phyloP scores from a whole-genome alignment of 2,797 vertebrate species.

The Chiloscyllium punctatum region DNA sequence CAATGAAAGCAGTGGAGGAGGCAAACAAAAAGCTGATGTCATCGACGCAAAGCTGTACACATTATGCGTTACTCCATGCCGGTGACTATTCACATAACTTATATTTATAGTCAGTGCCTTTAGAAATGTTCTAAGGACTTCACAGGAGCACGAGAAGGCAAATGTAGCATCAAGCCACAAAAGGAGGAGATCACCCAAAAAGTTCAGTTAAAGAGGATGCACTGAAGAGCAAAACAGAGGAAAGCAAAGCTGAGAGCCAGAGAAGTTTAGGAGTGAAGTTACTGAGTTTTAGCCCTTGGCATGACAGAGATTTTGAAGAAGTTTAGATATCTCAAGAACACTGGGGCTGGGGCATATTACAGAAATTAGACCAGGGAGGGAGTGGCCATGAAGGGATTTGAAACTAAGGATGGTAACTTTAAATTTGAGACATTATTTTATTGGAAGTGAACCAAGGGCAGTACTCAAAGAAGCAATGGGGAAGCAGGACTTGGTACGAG shows the following conservation, averaged over 20 bases:
- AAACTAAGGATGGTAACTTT: not conserved
- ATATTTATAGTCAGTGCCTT: not conserved
- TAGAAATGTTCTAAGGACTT: not conserved
- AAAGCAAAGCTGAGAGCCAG: not conserved
- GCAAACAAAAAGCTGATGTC: not conserved
- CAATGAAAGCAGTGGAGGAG: not conserved
- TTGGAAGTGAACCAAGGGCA: not conserved
- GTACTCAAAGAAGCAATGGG: not conserved
- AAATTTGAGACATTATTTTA: not conserved
- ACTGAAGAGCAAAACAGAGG: not conserved
- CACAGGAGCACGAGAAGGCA: not conserved
- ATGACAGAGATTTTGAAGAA: not conserved
- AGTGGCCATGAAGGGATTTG: not conserved
- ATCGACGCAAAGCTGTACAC: not conserved
- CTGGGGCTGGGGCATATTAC: not conserved
- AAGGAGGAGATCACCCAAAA: not conserved
- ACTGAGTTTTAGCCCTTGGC: not conserved
- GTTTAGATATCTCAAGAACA: not conserved
- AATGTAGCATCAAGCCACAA: not conserved
- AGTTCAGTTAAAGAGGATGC: not conserved
- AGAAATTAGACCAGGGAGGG: not conserved
- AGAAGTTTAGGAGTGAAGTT: not conserved
- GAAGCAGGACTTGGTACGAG: not conserved
- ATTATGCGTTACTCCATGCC: not conserved
- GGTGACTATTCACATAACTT: not conserved